Conservation (phyloP, 2,113 vertebrate genomes). For the Tauraco erythrolophus region DNA sequence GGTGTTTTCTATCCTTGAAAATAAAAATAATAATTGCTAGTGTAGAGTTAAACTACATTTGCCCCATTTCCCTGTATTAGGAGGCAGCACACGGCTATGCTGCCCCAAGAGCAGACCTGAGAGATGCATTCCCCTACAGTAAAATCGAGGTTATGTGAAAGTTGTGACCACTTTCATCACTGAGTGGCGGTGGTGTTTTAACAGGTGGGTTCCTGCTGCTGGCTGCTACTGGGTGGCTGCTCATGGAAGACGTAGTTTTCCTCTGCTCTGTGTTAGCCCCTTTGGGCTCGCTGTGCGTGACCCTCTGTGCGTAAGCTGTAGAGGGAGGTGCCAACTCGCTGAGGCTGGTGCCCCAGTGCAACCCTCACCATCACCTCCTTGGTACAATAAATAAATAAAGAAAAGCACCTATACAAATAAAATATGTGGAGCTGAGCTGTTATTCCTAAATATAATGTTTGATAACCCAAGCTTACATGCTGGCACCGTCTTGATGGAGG, state of each 20-base stretch:
- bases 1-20: background rate
- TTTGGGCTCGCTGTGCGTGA: rapidly evolving
- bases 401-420: background rate
- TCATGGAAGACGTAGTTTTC: background rate
- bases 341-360: background rate
- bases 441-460: background rate
- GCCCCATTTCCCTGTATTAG: background rate
- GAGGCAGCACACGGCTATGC: background rate
- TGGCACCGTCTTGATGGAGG: background rate
- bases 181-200: background rate
- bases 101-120: background rate
- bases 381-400: background rate
- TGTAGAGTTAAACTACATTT: background rate
- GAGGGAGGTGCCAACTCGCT: background rate
- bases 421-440: background rate
- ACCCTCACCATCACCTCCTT: background rate
- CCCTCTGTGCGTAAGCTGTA: background rate
- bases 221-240: background rate
- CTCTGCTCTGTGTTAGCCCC: background rate
- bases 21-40: background rate
- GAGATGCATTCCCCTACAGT: background rate
- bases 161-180: background rate
- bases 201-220: background rate
- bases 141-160: background rate
- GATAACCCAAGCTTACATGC: background rate